Percentiles rank a stretch among this genome's conserved stretches.
phyloP scores from a whole-genome alignment of 2,113 vertebrate genomes.

The Malurus melanocephalus region DNA sequence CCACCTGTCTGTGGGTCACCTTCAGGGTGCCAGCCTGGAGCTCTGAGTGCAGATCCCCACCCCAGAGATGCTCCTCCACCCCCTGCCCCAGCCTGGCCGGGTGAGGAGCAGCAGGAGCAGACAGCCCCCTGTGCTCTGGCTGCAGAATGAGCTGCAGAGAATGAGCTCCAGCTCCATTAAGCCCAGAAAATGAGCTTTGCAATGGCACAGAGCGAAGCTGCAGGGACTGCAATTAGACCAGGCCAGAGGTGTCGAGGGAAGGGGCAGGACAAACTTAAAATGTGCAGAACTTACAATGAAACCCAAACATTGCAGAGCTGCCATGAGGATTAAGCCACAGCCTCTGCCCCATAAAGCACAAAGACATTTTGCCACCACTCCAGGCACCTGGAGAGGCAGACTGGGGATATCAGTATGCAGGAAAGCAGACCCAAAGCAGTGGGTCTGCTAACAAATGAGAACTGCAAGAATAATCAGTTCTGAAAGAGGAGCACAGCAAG shows the following conservation, averaged over 20 bases:
- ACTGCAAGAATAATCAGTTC: not conserved
- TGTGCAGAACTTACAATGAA: not conserved
- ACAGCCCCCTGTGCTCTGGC: not conserved
- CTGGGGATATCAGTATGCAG: not conserved
- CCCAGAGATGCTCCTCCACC: not conserved
- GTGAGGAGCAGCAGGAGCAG: not conserved
- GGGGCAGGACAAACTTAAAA: not conserved
- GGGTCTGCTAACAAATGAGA: constrained; percentile 8
- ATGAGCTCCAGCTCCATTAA: not conserved
- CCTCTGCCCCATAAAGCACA: not conserved
- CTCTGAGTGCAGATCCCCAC: not conserved
- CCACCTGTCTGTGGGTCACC: not conserved
- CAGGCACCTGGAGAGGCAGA: not conserved
- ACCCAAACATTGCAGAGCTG: not conserved
- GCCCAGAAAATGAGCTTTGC: not conserved
- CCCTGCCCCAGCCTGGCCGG: not conserved
- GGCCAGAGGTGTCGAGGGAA: not conserved
- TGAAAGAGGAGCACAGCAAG: not conserved
- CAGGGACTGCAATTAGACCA: not conserved
- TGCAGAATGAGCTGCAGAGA: not conserved
- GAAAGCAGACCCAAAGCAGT: not conserved
- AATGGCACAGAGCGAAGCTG: not conserved
- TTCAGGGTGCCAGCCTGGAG: not conserved
- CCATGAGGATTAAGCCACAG: not conserved
- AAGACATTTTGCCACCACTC: not conserved